phyloP scores from a whole-genome alignment of 2,797 vertebrate species.

The Pogonophryne albipinna region DNA sequence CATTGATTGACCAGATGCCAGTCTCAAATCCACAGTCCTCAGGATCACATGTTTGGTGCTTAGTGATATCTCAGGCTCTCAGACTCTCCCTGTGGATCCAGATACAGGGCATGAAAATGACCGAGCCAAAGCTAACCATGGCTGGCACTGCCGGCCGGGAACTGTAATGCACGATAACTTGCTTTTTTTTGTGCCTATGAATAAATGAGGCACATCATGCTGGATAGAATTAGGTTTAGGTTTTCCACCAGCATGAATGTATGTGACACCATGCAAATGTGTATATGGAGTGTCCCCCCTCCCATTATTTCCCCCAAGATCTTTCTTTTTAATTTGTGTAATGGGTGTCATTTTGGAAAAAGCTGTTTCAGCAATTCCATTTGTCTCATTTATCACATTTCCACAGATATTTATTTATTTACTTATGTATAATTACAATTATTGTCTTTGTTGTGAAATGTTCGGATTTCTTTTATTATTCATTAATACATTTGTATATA shows the following conservation, averaged over 20 bases:
- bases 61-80: constrained; percentile 79
- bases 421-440: too few relatives aligned
- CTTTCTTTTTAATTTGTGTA: background rate
- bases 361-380: too few relatives aligned
- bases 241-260: constrained; percentile 34
- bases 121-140: constrained; percentile 69
- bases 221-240: constrained; percentile 35
- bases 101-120: constrained; percentile 77
- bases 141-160: constrained; percentile 59
- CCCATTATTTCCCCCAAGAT: background rate
- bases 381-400: too few relatives aligned
- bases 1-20: constrained; percentile 72
- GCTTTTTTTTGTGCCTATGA: constrained; percentile 31
- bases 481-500: too few relatives aligned
- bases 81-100: constrained; percentile 79
- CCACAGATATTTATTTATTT: too few relatives aligned
- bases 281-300: constrained; percentile 11
- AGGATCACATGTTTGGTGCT: constrained; percentile 78
- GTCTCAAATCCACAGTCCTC: constrained; percentile 74
- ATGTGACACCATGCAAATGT: constrained; percentile 24
- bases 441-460: too few relatives aligned
- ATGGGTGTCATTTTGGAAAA: too few relatives aligned
- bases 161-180: constrained; percentile 55
- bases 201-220: constrained; percentile 42
- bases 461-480: too few relatives aligned